phyloP scores from a whole-genome alignment of 2,888 invertebrate genomes.

The Anoncus sp. region DNA sequence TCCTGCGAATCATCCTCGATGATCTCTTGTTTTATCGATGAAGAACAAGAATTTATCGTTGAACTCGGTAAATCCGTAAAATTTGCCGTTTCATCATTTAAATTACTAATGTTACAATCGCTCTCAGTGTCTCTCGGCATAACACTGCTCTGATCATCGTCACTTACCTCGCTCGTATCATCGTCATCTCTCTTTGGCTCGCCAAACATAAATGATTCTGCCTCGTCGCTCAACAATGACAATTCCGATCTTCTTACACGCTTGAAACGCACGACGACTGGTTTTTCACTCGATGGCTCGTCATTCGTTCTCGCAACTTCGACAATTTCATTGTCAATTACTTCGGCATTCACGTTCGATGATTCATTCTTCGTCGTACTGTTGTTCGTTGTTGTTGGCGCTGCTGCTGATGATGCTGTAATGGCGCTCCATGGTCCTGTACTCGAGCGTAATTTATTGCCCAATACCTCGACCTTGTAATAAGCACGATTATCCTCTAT shows the following conservation, averaged over 20 bases:
- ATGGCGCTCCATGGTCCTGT: slow-evolving; percentile 71
- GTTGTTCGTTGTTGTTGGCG: slow-evolving; percentile 43
- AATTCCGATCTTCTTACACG: slow-evolving; percentile 90
- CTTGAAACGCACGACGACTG: slow-evolving; percentile 90
- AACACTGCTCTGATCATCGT: slow-evolving; percentile 80
- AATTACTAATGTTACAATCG: slow-evolving; percentile 68
- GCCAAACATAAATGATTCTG: slow-evolving; percentile 93
- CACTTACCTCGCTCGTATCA: slow-evolving; percentile 84
- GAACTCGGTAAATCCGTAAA: slow-evolving; percentile 68
- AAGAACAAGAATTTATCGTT: slow-evolving; percentile 59
- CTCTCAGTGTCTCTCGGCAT: slow-evolving; percentile 80
- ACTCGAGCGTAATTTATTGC: slow-evolving; percentile 88
- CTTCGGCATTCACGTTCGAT: not conserved
- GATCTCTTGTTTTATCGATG: slow-evolving; percentile 72
- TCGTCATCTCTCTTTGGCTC: slow-evolving; percentile 88
- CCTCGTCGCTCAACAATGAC: slow-evolving; percentile 91
- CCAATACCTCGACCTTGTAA: slow-evolving; percentile 90
- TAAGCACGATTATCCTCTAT: slow-evolving; percentile 86
- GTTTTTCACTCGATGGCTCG: slow-evolving; percentile 80
- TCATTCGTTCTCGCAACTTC: slow-evolving; percentile 75
- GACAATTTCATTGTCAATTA: slow-evolving; percentile 26
- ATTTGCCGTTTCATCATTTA: slow-evolving; percentile 43
- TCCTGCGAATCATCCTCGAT: slow-evolving; percentile 80
- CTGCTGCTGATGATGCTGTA: too few species aligned
- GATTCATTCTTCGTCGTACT: slow-evolving; percentile 1